phyloP scores from a whole-genome alignment of 2,113 vertebrate species.

The Archocentrus centrarchus region DNA sequence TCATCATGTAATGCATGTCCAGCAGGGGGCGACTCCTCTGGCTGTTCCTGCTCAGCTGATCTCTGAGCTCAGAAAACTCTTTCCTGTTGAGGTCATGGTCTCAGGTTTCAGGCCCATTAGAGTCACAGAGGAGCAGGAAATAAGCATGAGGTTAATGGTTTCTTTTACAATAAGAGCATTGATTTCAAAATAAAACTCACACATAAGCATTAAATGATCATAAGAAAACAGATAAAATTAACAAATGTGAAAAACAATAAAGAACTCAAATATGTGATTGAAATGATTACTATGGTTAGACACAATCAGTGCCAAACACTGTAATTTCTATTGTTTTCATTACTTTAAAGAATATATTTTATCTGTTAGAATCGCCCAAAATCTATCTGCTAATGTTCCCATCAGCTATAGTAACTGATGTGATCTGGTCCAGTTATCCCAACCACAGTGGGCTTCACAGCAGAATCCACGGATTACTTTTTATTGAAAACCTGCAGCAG shows the following conservation, averaged over 20 bases:
- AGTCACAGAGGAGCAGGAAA: neutral
- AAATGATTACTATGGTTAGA: neutral
- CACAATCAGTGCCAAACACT: neutral
- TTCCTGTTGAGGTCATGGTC: neutral
- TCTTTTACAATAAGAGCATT: neutral
- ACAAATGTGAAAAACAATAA: neutral
- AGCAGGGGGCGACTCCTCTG: neutral
- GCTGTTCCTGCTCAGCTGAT: neutral
- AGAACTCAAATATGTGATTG: too few relatives aligned
- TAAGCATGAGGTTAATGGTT: neutral
- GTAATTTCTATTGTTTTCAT: neutral
- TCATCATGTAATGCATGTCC: neutral
- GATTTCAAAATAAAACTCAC: neutral
- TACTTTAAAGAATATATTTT: neutral
- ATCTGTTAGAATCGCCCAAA: neutral
- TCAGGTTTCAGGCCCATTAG: neutral
- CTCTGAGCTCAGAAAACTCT: neutral
- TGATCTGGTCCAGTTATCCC: neutral
- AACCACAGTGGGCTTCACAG: neutral
- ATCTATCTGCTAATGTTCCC: neutral
- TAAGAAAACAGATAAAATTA: neutral
- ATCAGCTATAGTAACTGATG: neutral
- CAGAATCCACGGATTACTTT: neutral
- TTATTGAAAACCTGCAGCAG: neutral
- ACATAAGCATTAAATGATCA: neutral